Conservation (phyloP, 2,797 vertebrate genomes). For the Sebastes taczanowskii region DNA sequence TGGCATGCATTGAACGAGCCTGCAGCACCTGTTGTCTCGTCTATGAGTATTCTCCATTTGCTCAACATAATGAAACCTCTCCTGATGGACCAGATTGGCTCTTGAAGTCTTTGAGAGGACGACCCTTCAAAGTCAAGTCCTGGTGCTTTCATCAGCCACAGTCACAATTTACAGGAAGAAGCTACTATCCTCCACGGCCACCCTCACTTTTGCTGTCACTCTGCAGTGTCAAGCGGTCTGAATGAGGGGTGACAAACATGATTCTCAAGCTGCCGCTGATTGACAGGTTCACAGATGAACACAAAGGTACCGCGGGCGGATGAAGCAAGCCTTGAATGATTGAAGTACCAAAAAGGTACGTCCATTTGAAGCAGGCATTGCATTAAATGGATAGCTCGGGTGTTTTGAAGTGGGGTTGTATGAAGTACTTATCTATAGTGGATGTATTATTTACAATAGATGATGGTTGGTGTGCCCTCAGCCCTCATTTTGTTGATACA, state of each 20-base stretch:
- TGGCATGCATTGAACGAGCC: not conserved
- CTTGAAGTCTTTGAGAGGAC: not conserved
- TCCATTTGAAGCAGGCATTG: not conserved
- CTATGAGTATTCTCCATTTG: not conserved
- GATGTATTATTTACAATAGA: too few relatives aligned
- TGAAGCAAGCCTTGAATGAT: not conserved
- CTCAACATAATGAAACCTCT: not conserved
- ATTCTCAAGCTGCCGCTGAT: not conserved
- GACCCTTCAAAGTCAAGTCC: not conserved
- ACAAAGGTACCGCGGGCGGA: not conserved
- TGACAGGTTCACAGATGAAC: not conserved
- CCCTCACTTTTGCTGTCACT: too few relatives aligned
- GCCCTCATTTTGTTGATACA: too few relatives aligned
- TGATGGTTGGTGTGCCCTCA: too few relatives aligned
- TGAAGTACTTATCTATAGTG: too few relatives aligned
- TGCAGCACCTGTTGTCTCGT: not conserved
- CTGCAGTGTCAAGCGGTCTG: not conserved
- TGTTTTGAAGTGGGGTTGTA: too few relatives aligned
- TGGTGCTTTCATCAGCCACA: not conserved
- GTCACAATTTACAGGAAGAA: not conserved
- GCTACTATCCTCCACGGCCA: not conserved
- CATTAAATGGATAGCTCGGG: too few relatives aligned
- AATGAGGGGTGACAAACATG: not conserved
- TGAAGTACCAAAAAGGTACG: not conserved
- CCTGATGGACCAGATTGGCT: not conserved